Conservation (phyloP, 2,113 vertebrate species). For the Thunnus thynnus region DNA sequence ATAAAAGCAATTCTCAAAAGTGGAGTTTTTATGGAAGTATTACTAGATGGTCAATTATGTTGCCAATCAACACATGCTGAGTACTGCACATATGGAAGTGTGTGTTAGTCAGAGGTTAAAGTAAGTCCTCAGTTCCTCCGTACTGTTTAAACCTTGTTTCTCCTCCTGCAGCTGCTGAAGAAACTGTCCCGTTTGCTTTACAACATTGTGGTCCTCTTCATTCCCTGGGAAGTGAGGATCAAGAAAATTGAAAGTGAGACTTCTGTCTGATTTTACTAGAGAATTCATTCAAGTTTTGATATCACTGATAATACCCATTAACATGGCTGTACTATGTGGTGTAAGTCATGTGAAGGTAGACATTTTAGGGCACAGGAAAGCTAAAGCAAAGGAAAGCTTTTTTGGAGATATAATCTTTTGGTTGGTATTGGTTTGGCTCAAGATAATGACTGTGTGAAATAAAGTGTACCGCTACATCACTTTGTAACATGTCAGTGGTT, state of each 20-base stretch:
- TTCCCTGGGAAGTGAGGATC: constrained; percentile 99
- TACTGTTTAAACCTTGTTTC: neutral
- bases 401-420: neutral
- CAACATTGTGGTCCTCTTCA: constrained; percentile 94
- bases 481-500: neutral
- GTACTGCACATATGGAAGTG: neutral
- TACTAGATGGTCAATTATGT: too few species aligned
- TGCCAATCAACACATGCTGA: too few species aligned
- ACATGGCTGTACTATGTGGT: neutral
- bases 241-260: constrained; percentile 99
- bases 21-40: too few species aligned
- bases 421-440: neutral
- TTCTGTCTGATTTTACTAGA: neutral
- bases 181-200: constrained; percentile 91
- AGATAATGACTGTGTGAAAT: too few species aligned
- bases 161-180: constrained; percentile 89
- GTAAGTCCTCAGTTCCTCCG: neutral
- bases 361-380: neutral
- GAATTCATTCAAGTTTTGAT: neutral
- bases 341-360: neutral
- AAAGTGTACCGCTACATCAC: neutral
- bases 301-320: neutral
- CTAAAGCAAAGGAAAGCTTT: neutral
- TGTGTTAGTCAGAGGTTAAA: neutral
- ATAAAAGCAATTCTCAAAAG: too few species aligned